These are phyloP conservation scores for Neoarius graeffei DNA, from an alignment of 2,113 vertebrate genomes.

Conservation along the genomic window DNA sequence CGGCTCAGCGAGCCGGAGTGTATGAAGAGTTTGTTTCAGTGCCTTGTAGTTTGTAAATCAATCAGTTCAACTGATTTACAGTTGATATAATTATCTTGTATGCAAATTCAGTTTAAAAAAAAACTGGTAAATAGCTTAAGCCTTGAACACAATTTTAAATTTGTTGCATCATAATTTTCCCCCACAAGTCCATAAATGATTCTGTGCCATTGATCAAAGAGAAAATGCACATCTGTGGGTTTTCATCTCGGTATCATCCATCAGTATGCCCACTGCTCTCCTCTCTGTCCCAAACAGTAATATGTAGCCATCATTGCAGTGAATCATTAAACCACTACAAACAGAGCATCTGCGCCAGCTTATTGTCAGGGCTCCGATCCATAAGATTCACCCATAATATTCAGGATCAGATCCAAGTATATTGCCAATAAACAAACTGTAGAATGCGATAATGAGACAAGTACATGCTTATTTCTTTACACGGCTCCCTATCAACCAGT, in stretches of 20 bases:
- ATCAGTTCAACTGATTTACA: not conserved
- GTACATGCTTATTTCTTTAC: not conserved
- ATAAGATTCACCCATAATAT: constrained; percentile 4
- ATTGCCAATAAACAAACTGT: not conserved
- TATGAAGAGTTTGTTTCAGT: not conserved
- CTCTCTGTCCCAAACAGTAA: not conserved
- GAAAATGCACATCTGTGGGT: not conserved
- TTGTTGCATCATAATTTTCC: not conserved
- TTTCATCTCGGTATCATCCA: constrained; percentile 8
- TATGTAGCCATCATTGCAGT: not conserved
- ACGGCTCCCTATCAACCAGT: not conserved
- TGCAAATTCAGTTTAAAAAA: not conserved
- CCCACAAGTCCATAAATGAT: not conserved
- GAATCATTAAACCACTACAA: constrained; percentile 5
- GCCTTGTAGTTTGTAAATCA: not conserved
- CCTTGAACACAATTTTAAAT: not conserved
- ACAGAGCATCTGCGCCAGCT: not conserved
- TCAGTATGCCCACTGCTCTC: not conserved
- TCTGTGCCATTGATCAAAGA: not conserved
- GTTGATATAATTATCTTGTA: no score
- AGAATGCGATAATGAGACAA: not conserved
- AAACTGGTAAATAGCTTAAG: not conserved
- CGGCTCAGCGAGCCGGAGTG: not conserved
- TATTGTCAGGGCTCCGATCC: not conserved
- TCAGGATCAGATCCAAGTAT: not conserved